phyloP scores from a whole-genome alignment of 2,888 invertebrate species.

The Chaitophorus viminalis region DNA sequence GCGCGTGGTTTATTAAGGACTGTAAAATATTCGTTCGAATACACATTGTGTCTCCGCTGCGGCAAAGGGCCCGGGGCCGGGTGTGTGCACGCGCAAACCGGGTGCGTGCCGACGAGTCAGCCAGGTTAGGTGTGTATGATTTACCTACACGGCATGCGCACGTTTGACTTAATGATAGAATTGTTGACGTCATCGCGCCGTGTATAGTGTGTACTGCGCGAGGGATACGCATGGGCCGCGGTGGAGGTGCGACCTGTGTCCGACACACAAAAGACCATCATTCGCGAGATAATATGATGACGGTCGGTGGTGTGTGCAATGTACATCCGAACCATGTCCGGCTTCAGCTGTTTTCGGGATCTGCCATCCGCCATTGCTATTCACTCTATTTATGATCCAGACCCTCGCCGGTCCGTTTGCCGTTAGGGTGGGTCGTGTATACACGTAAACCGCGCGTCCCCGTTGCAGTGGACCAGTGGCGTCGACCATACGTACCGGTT shows the following conservation, averaged over 20 bases:
- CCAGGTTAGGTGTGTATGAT: not conserved
- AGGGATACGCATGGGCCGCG: not conserved
- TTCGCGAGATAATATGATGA: not conserved
- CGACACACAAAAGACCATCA: slow-evolving; percentile 9
- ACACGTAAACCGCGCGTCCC: not conserved
- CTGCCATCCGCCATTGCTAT: not conserved
- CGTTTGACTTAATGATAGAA: not conserved
- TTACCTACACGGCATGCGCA: not conserved
- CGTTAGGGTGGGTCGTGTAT: slow-evolving; percentile 39
- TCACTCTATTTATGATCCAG: not conserved
- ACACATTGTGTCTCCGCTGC: not conserved
- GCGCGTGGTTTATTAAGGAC: not conserved
- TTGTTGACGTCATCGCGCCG: slow-evolving; percentile 14
- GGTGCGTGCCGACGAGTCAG: not conserved
- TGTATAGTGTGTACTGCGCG: too few relatives aligned
- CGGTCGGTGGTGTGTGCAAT: not conserved
- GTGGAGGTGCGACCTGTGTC: not conserved
- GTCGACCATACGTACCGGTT: not conserved
- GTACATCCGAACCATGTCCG: not conserved
- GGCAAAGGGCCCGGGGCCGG: not conserved
- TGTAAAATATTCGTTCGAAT: not conserved
- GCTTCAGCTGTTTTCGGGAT: slow-evolving; percentile 36
- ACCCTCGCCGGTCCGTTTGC: not conserved
- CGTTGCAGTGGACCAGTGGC: not conserved
- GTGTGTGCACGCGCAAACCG: not conserved